Evolutionary conservation across 2,888 invertebrate species (phyloP), one percentile per base, ranked within the genome.

Genomic region (Diadegma fenestrale): DNA sequence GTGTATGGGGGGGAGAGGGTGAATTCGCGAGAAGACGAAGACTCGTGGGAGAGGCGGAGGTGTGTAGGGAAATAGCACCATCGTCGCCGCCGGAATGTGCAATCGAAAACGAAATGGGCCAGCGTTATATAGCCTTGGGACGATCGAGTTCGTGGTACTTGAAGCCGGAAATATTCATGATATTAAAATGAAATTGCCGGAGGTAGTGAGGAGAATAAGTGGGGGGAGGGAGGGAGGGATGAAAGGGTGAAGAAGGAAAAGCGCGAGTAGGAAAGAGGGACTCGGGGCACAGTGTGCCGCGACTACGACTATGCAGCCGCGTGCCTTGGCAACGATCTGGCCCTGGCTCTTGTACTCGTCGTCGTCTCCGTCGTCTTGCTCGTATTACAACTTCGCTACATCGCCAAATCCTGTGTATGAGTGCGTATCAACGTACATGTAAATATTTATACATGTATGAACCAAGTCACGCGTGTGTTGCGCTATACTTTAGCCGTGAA

Each of bases 121-220:
- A 77, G 88, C 76, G 84, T 88, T 89, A 88, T 87, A 89, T 87
- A 85, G 88, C 86, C 84, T 82, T 68, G 87, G 83, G 89, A 89
- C 88, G 88, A 88, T 87, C 85, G 83, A 89, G 90, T 91, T 92
- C 91, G 90, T 89, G 86, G 89, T 91, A 92, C 90, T 90, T 87
- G 88, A 87, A 84, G 88, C 82, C 89, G 91, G 90, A 92, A 92
- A 93, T 93, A 93, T 92, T 92, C 92, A 92, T 92, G 92, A 92
- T 92, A 92, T 92, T 91, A 92, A 92, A 92, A 92, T 91, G 91
- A 91, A 92, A 91, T 92, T 91, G 92, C 90, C 88, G 88, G 86
- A 85, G 88, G 69, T 75, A 78, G 68, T 77, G 84, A 43, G 63
- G 26, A 68, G 72, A 64, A 66, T 48, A 64, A 64, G 64, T 64